Base-by-base conservation (phyloP, 1,140 invertebrate genomes). In the Oreohelix idahoensis region DNA sequence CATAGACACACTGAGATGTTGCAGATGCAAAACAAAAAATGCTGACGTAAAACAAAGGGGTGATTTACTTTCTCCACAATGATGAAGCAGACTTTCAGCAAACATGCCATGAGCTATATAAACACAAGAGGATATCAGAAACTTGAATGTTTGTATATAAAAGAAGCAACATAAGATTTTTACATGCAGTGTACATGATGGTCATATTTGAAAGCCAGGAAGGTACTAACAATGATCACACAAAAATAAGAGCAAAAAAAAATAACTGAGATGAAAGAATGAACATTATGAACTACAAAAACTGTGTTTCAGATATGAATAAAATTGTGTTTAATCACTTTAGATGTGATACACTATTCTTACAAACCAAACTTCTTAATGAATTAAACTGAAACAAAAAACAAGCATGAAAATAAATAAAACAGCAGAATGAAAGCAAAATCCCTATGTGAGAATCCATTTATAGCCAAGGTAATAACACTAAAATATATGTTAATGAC, bases 1-100 rank as follows among this genome's bases (percentile, higher is more conserved):
- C 32, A 70, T 15, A 49, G 49, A 71, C 35, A 84, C 8, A 71
- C 20, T 49, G 39, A 53, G 29, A 39, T 84, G 78, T n/a, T 2
- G 36, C 36, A 80, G 15, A 13, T 36, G 29, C 29, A 58, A 26
- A 58, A 36, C 39, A 10, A n/a, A 66, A 75, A 58, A 39, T 53
- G 29, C 51, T 2, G 42, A 36, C 29, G 15, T 38, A 49, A 71
- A 71, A 71, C 32, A 71, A 71, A 39, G 69, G 69, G 69, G 69
- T 36, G 38, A 71, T 13, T n/a, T n/a, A n/a, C n/a, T n/a, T n/a
- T n/a, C n/a, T n/a, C n/a, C n/a, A 58, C 53, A 23, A 58, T 23
- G 26, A 58, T n/a, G 26, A 66, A 32, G 63, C 63, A 66, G 29
- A 32, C 63, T 5, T 20, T 23, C 32, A 66, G 29, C 63, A 66